Evolutionary conservation across 2,888 invertebrate genomes (phyloP), one percentile per base, ranked within the genome.

Genomic region (Polyommatus icarus): DNA sequence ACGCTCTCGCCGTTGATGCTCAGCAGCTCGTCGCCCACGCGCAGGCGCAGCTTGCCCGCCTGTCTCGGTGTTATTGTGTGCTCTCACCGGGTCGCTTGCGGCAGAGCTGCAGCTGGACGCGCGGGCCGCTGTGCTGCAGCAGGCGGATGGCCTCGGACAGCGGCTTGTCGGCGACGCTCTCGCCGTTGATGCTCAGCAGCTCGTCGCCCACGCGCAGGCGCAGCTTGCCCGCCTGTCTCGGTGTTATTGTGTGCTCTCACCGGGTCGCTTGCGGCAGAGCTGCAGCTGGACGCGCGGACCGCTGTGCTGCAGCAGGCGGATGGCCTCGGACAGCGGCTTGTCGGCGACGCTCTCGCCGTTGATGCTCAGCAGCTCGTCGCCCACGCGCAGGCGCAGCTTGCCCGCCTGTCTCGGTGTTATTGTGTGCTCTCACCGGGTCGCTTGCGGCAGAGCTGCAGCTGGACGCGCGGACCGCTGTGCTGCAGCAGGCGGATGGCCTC

Each of bases 1-100:
- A 99, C 95, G 83, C 96, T 96, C 86, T 97, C 96, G 32, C 97
- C 97, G 87, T 98, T 98, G 79, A 99, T 97, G 72, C 98, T 98
- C 76, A 99, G 90, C 57, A 99, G 95, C 84, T 97, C 96, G 87
- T 99, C 99, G 0, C 98, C 98, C 72, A 98, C 96, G 83, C 97
- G 96, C n/a, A n/a, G n/a, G n/a, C n/a, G n/a, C 71, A 99, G 93
- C 83, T 98, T 98, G 1, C 98, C 98, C 81, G 98, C 98, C 87
- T 97, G 96, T 24, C 24, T 24, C 24, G 24, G 24, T 24, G 24
- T 24, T 24, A 1, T 24, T 24, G 24, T 24, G 24, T 24, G 24
- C 24, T 24, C 24, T 24, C 24, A 24, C 24, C 24, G 24, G 24
- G 24, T 24, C 24, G 24, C 24, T 24, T 24, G 24, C 24, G 24